Evolutionary conservation across 30 jellyfish, hydroid and myxozoan genomes (phyloP).

Genomic region (Sanderia malayensis): DNA sequence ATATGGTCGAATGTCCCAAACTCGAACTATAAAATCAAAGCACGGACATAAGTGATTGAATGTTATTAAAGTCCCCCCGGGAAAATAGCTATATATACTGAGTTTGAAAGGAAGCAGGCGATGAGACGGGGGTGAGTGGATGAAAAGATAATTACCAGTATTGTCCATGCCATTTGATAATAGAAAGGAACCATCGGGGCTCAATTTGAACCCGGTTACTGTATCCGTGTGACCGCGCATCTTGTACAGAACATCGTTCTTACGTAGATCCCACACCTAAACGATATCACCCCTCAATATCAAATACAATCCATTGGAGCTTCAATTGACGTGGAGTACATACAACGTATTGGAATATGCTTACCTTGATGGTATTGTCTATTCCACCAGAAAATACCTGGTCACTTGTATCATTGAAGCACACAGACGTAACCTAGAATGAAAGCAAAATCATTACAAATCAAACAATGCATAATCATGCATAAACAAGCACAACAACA

Average conservation of each 20-base stretch:
- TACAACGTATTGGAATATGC: too few species aligned
- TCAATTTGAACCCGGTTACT: constrained; percentile 82
- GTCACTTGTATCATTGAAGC: constrained; percentile 79
- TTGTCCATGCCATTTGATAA: constrained; percentile 91
- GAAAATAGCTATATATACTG: too few species aligned
- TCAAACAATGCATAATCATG: too few species aligned
- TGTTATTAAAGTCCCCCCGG: too few species aligned
- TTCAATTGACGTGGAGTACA: too few species aligned
- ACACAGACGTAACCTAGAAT: constrained; percentile 75
- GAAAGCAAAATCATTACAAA: too few species aligned
- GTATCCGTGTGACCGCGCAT: constrained; percentile 94
- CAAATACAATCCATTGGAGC: too few species aligned
- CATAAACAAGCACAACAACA: too few species aligned
- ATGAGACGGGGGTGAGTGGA: too few species aligned
- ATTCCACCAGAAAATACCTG: constrained; percentile 87
- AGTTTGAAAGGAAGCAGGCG: too few species aligned
- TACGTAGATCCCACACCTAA: constrained; percentile 95
- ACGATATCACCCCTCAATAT: not conserved
- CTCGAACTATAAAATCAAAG: constrained; percentile 55
- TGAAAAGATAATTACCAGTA: constrained; percentile 57
- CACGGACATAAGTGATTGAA: too few species aligned
- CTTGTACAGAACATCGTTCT: constrained; percentile 64
- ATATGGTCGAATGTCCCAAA: constrained; percentile 92
- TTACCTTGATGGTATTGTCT: constrained; percentile 76
- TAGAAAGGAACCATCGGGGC: constrained; percentile 95